Conservation (phyloP, 1,140 invertebrate genomes). For the Micrasema minimum region DNA sequence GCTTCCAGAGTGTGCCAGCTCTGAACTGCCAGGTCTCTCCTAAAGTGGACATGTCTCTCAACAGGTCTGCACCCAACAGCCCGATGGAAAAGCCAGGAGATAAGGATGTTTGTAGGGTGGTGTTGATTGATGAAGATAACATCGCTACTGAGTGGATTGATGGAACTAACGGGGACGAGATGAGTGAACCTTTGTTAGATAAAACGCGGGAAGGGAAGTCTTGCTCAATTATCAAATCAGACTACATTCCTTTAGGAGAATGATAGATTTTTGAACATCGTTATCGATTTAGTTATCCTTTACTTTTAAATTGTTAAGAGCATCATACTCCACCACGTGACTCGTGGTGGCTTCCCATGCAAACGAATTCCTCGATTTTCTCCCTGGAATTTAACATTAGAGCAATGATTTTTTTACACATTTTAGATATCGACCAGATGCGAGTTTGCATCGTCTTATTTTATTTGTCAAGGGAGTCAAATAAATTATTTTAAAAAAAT, state of each 20-base stretch:
- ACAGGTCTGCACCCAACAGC: conserved; percentile 65
- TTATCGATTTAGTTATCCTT: too few relatives aligned
- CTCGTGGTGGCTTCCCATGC: too few relatives aligned
- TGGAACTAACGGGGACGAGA: conserved; percentile 47
- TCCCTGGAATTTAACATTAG: too few relatives aligned
- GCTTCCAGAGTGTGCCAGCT: conserved; percentile 57
- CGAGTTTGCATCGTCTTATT: too few relatives aligned
- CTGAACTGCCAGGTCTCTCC: conserved; percentile 51
- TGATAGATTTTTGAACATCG: too few relatives aligned
- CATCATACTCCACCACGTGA: too few relatives aligned
- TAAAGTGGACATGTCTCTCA: conserved; percentile 50
- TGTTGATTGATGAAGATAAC: conserved; percentile 50
- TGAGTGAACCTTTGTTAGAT: conserved; percentile 54
- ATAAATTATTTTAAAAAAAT: too few relatives aligned
- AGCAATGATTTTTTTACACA: too few relatives aligned
- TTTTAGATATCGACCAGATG: too few relatives aligned
- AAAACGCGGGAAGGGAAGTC: conserved; percentile 46
- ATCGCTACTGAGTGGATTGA: conserved; percentile 48
- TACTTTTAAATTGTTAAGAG: too few relatives aligned
- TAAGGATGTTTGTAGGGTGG: conserved; percentile 39
- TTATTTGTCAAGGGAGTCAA: too few relatives aligned
- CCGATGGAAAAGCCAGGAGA: conserved; percentile 46
- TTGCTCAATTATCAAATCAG: conserved; percentile 1
- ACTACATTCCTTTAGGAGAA: background rate
- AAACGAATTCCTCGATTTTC: too few relatives aligned